Conservation (phyloP, 2,113 vertebrate genomes). For the Chloebia gouldiae region DNA sequence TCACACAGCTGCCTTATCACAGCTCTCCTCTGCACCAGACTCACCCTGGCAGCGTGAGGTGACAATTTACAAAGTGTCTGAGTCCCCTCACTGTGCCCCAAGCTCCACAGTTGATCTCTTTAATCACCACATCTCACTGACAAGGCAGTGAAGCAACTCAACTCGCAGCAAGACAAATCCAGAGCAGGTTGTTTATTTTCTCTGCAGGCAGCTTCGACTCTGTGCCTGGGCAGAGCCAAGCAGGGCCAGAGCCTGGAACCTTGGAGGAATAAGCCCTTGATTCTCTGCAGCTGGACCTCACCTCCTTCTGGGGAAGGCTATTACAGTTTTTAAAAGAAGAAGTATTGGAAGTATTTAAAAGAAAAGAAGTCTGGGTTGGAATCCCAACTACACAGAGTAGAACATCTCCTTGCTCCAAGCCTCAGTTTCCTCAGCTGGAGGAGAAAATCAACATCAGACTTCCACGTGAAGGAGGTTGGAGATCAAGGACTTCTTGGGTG, state of each 20-base stretch:
- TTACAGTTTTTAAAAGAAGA: neutral
- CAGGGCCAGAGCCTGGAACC: neutral
- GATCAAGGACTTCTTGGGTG: fast-evolving
- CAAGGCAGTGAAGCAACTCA: neutral
- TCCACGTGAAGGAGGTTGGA: fast-evolving
- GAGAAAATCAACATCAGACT: neutral
- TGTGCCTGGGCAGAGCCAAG: neutral
- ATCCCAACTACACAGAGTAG: neutral
- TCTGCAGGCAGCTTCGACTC: neutral
- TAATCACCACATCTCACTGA: neutral
- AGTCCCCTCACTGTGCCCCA: neutral
- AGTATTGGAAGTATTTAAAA: neutral
- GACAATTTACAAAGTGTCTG: neutral
- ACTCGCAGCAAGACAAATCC: constrained; percentile 7
- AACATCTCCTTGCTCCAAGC: neutral
- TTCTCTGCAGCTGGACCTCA: neutral
- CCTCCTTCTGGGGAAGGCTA: neutral
- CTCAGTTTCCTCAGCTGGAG: neutral
- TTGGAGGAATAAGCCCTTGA: neutral
- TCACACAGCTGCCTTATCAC: constrained; percentile 14
- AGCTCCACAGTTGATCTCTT: neutral
- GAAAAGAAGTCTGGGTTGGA: neutral
- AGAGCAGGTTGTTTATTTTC: constrained; percentile 18
- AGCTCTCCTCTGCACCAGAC: neutral
- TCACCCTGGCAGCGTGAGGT: neutral